Percentiles rank a stretch among this genome's conserved stretches.
Evolutionary conservation across 2,888 invertebrate species (phyloP).

Genomic region (Adela reaumurella): DNA sequence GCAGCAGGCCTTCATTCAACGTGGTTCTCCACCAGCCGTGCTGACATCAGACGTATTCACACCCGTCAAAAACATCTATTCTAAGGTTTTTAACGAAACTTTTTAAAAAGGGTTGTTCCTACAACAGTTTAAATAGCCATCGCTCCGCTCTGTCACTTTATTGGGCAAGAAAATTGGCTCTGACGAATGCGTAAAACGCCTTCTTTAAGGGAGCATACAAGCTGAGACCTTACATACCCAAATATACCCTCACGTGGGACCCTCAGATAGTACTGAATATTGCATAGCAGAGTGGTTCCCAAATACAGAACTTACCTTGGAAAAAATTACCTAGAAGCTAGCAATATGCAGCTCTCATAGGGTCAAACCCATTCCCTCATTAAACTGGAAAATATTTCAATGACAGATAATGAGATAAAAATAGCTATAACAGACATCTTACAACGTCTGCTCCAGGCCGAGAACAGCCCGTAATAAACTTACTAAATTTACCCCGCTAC

Average conservation of each 20-base stretch:
- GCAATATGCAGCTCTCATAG: conserved; percentile 7
- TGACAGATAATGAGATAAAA: neutral
- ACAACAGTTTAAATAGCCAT: conserved; percentile 10
- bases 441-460: conserved; percentile 1
- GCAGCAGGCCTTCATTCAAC: neutral
- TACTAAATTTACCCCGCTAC: neutral
- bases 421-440: conserved; percentile 1
- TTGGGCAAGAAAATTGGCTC: conserved; percentile 3
- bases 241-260: conserved; percentile 8
- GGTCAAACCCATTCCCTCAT: neutral
- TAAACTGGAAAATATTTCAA: conserved; percentile 3
- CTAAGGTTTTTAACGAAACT: conserved; percentile 7
- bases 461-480: neutral
- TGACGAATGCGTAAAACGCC: conserved; percentile 4
- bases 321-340: conserved; percentile 8
- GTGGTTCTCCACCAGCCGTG: neutral
- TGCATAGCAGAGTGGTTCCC: conserved; percentile 2
- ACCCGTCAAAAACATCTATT: neutral
- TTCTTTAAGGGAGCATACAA: conserved; percentile 7
- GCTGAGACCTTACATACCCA: conserved; percentile 5
- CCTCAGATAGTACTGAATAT: conserved; percentile 4
- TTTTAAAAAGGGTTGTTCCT: conserved; percentile 10
- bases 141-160: conserved; percentile 12
- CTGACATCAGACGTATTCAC: neutral
- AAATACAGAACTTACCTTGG: conserved; percentile 3